Percentiles rank a stretch among this genome's conserved stretches.
Conservation (phyloP, 2,797 vertebrate genomes). For the Serranus cabrilla region DNA sequence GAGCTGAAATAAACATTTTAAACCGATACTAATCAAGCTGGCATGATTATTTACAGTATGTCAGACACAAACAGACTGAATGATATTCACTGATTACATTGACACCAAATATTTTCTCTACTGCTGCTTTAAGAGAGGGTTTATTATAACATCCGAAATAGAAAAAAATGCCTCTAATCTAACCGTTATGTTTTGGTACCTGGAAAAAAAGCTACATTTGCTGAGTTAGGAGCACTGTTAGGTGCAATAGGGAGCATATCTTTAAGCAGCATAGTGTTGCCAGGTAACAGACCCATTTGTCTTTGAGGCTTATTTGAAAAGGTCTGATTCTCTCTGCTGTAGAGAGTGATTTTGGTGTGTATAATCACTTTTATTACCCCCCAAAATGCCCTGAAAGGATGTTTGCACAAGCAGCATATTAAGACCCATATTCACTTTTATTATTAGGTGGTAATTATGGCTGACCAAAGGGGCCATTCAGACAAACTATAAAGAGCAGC, state of each 20-base stretch:
- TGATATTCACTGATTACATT: not conserved
- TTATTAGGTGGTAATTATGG: no score
- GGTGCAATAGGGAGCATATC: not conserved
- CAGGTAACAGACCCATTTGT: conserved; percentile 34
- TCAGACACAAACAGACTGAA: not conserved
- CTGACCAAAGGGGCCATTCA: no score
- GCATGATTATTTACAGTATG: not conserved
- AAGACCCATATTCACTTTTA: no score
- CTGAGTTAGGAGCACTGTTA: not conserved
- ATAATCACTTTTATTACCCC: not conserved
- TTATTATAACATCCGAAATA: not conserved
- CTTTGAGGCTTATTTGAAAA: not conserved
- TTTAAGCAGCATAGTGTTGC: conserved; percentile 28
- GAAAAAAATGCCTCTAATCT: not conserved
- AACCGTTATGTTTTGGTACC: not conserved
- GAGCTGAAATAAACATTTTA: not conserved
- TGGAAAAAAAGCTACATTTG: not conserved
- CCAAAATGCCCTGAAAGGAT: no score
- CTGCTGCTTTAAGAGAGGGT: not conserved
- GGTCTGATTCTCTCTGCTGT: not conserved
- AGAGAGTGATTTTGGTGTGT: not conserved
- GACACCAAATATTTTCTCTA: not conserved
- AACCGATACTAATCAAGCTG: not conserved
- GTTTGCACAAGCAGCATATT: no score
- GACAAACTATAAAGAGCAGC: no score